A percentile compares a stretch with the other conserved stretches of the same genome.
Evolutionary conservation across 2,113 vertebrate species (phyloP).

Genomic region (Plecotus auritus): DNA sequence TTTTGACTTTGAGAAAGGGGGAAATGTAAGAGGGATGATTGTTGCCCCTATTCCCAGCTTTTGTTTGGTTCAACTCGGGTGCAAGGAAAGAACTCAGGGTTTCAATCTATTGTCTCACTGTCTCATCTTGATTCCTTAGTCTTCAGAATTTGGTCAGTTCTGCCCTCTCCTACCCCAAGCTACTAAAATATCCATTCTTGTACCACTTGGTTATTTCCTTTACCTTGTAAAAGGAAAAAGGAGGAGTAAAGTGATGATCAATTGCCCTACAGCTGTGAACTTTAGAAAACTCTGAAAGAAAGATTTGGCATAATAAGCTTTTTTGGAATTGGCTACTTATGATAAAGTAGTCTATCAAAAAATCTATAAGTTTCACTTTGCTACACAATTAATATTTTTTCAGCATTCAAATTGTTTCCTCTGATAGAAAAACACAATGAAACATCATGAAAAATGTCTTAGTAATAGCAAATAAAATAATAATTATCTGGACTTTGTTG

Average conservation of each 20-base stretch:
- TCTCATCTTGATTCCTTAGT: background rate
- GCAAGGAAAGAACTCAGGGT: background rate
- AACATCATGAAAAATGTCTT: background rate
- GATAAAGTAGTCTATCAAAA: background rate
- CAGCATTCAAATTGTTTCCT: background rate
- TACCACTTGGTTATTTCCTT: background rate
- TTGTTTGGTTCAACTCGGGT: background rate
- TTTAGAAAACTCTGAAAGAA: slow-evolving; percentile 13
- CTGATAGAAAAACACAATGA: background rate
- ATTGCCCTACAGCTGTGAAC: background rate
- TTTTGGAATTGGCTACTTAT: background rate
- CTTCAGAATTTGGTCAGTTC: background rate
- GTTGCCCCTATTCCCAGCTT: background rate
- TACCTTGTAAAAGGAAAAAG: background rate
- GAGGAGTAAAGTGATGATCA: background rate
- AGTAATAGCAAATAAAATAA: background rate
- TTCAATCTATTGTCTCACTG: background rate
- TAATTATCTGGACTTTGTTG: background rate
- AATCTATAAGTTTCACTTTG: background rate
- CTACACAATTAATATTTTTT: slow-evolving; percentile 1
- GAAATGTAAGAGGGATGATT: background rate
- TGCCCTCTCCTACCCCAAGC: background rate
- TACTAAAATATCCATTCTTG: background rate
- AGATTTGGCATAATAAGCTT: background rate
- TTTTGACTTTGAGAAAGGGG: background rate